These are phyloP conservation scores for Peromyscus californicus DNA, from an alignment of 2,113 vertebrate genomes.

Conservation along the genomic window DNA sequence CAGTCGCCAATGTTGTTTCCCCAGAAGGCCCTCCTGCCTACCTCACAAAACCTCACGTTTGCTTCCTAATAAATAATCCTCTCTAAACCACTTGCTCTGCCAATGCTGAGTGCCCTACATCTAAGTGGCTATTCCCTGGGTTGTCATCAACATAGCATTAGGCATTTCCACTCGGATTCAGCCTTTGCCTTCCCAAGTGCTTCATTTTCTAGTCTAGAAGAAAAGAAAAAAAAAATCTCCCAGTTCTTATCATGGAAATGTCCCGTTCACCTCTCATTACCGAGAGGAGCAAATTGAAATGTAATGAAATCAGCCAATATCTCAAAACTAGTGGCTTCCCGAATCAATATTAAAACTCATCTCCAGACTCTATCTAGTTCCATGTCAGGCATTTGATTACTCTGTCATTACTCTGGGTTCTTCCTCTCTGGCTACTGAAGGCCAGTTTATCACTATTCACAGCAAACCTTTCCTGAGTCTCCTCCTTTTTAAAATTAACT, in stretches of 20 bases:
- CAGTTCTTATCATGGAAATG: not conserved
- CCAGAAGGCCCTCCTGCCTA: not conserved
- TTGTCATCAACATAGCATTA: not conserved
- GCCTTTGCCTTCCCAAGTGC: not conserved
- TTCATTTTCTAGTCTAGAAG: not conserved
- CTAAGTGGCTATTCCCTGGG: not conserved
- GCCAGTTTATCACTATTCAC: not conserved
- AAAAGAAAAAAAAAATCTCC: not conserved
- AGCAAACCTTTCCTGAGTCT: not conserved
- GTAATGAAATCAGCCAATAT: not conserved
- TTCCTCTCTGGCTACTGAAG: not conserved
- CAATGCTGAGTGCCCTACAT: not conserved
- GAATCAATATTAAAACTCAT: conserved; percentile 8
- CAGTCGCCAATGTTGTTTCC: not conserved
- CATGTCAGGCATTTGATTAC: not conserved
- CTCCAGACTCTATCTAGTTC: not conserved
- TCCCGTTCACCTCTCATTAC: not conserved
- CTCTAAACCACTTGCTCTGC: not conserved
- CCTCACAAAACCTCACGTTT: not conserved
- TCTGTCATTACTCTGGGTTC: not conserved
- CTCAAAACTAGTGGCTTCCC: not conserved
- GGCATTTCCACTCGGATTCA: not conserved
- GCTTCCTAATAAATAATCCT: not conserved
- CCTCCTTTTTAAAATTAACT: not conserved
- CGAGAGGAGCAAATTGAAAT: not conserved